phyloP scores from a whole-genome alignment of 2,888 invertebrate species.

The Agonopterix heracliana region DNA sequence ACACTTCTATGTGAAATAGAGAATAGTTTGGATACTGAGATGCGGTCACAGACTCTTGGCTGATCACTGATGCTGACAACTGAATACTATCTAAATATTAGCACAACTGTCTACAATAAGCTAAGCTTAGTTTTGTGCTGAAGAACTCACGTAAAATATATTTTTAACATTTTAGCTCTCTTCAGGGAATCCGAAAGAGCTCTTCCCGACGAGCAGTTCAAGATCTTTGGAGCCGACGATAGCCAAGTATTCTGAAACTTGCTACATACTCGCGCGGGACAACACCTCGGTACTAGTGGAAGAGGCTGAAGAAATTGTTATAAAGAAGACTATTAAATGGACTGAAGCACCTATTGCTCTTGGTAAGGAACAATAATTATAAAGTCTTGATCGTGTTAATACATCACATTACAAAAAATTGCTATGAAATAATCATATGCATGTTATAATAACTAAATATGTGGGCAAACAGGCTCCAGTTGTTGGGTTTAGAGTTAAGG shows the following conservation, averaged over 20 bases:
- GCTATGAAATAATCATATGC: no score
- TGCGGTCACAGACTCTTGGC: no score
- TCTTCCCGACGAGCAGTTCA: conserved; percentile 89
- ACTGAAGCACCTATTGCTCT: conserved; percentile 83
- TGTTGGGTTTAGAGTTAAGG: no score
- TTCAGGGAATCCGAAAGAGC: conserved; percentile 82
- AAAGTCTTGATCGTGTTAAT: no score
- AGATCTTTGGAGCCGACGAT: conserved; percentile 89
- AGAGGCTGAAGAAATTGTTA: conserved; percentile 77
- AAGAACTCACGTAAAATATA: not conserved
- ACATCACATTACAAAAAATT: not conserved
- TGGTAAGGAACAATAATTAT: conserved; percentile 58
- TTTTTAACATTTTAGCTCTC: conserved; percentile 38
- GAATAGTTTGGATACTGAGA: no score
- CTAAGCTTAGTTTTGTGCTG: no score
- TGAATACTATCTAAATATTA: no score
- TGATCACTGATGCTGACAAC: no score
- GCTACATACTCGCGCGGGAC: conserved; percentile 91
- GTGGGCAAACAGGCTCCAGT: no score
- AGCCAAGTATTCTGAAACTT: conserved; percentile 83
- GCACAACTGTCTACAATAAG: no score
- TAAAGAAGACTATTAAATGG: conserved; percentile 86
- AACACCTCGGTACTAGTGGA: conserved; percentile 91
- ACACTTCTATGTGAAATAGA: no score
- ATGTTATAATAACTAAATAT: no score